phyloP scores from a whole-genome alignment of 2,113 vertebrate species.

The Oryzias curvinotus region DNA sequence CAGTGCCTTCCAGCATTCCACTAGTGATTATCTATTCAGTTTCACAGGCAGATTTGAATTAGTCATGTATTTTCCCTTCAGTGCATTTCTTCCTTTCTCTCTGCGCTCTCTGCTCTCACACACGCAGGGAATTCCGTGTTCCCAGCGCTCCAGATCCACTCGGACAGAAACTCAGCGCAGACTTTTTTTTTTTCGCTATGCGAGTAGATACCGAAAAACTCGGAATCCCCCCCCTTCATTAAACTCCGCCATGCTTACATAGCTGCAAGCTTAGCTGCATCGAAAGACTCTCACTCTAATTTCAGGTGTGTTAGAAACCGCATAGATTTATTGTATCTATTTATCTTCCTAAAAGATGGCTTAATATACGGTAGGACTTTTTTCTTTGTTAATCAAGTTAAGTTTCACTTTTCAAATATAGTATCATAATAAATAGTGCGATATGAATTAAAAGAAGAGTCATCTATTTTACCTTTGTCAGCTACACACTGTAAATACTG shows the following conservation, averaged over 20 bases:
- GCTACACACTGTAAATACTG: slow-evolving; percentile 78
- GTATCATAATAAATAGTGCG: slow-evolving; percentile 46
- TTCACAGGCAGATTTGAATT: slow-evolving; percentile 74
- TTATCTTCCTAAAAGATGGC: slow-evolving; percentile 39
- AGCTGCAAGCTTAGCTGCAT: slow-evolving; percentile 57
- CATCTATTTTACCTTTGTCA: slow-evolving; percentile 75
- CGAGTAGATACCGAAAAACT: slow-evolving; percentile 51
- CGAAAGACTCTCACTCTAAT: slow-evolving; percentile 41
- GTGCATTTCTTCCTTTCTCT: slow-evolving; percentile 49
- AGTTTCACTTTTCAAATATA: slow-evolving; percentile 55
- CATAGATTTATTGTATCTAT: slow-evolving; percentile 50
- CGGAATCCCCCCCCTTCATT: slow-evolving; percentile 36
- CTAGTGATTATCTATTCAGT: slow-evolving; percentile 77
- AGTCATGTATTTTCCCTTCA: slow-evolving; percentile 70
- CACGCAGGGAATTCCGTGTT: slow-evolving; percentile 59
- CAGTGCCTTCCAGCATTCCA: slow-evolving; percentile 80
- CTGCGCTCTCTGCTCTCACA: slow-evolving; percentile 13
- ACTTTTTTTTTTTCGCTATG: slow-evolving; percentile 38
- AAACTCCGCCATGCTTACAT: slow-evolving; percentile 35
- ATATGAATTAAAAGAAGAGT: slow-evolving; percentile 63
- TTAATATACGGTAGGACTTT: slow-evolving; percentile 51
- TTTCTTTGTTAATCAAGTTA: slow-evolving; percentile 43
- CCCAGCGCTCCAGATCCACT: slow-evolving; percentile 41
- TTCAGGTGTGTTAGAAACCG: slow-evolving; percentile 48
- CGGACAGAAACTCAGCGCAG: slow-evolving; percentile 54